A percentile compares a stretch with the other conserved stretches of the same genome.
Evolutionary conservation across 2,113 vertebrate species (phyloP).

Genomic region (Scalopus aquaticus): DNA sequence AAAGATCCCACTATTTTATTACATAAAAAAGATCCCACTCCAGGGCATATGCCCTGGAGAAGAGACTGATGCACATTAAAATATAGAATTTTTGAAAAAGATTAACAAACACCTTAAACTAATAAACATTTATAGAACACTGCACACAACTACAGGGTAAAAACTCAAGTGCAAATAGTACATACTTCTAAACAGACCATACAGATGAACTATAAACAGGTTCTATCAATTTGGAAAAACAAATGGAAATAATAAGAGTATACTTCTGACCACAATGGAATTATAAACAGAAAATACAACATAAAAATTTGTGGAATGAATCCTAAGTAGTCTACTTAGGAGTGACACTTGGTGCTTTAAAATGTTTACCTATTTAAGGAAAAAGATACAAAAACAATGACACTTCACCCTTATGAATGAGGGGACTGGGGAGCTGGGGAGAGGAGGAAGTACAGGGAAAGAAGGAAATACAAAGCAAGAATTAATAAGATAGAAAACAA

Average conservation of each 20-base stretch:
- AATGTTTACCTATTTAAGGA: background rate
- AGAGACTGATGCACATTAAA: background rate
- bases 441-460: background rate
- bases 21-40: background rate
- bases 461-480: background rate
- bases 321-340: background rate
- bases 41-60: background rate
- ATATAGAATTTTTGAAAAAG: background rate
- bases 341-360: background rate
- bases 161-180: background rate
- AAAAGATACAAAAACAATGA: background rate
- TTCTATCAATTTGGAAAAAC: background rate
- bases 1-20: background rate
- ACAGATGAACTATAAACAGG: background rate
- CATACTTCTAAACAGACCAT: background rate
- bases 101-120: background rate
- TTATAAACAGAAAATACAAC: background rate
- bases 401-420: background rate
- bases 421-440: too few relatives aligned
- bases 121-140: background rate
- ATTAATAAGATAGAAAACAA: background rate
- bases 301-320: background rate
- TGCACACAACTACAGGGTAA: background rate
- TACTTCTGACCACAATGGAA: background rate
- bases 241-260: background rate